Evolutionary conservation across 2,888 invertebrate species (phyloP).

Genomic region (Drosophila percnosoma): DNA sequence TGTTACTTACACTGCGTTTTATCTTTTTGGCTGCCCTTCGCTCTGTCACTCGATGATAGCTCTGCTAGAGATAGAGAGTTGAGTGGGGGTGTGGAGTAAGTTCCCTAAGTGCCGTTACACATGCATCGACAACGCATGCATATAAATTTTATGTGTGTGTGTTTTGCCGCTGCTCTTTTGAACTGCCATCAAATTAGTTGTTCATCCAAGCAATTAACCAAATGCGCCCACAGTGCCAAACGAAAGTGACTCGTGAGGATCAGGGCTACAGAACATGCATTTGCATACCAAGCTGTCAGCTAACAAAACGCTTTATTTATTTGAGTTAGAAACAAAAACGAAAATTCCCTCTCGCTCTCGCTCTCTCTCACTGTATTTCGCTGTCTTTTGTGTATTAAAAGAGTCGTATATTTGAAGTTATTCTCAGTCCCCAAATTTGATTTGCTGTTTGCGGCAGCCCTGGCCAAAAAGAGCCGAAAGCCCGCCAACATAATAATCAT

Average conservation of each 20-base stretch:
- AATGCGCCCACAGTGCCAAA: conserved; percentile 60
- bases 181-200: conserved; percentile 81
- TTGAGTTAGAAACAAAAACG: neutral
- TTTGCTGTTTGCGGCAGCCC: conserved; percentile 52
- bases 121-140: conserved; percentile 65
- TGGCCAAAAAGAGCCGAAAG: conserved; percentile 56
- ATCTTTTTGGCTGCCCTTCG: conserved; percentile 59
- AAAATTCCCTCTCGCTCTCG: too few species aligned
- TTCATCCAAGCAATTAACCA: conserved; percentile 81
- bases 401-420: neutral
- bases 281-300: neutral
- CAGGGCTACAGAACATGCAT: conserved; percentile 42
- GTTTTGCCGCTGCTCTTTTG: conserved; percentile 74
- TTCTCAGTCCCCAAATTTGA: conserved; percentile 1
- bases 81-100: neutral
- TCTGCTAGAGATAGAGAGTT: neutral
- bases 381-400: neutral
- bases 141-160: conserved; percentile 69
- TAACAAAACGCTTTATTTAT: neutral
- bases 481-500: conserved; percentile 83
- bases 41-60: conserved; percentile 42
- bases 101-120: conserved; percentile 76
- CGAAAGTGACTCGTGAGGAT: conserved; percentile 25
- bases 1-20: conserved; percentile 50
- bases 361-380: neutral